These are phyloP conservation scores for Pollenia griseotomentosa DNA, from an alignment of 2,888 invertebrate species.

Conservation along the genomic window DNA sequence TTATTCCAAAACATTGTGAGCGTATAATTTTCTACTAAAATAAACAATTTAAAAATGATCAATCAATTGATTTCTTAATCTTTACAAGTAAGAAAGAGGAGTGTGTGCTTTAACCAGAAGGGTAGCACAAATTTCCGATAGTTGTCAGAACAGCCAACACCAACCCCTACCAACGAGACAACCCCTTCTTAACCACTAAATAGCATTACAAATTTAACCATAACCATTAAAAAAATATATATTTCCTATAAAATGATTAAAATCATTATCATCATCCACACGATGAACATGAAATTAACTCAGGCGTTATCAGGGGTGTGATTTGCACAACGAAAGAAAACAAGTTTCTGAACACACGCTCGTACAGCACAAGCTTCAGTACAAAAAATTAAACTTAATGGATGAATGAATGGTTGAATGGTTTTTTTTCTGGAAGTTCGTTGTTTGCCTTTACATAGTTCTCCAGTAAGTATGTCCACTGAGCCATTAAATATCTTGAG, in stretches of 20 bases:
- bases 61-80: slow-evolving; percentile 62
- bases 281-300: slow-evolving; percentile 53
- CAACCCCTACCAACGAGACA: slow-evolving; percentile 41
- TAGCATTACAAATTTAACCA: slow-evolving; percentile 42
- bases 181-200: slow-evolving; percentile 54
- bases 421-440: background rate
- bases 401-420: slow-evolving; percentile 36
- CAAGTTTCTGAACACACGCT: slow-evolving; percentile 39
- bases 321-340: slow-evolving; percentile 51
- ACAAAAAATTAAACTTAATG: slow-evolving; percentile 19
- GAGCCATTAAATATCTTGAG: slow-evolving; percentile 82
- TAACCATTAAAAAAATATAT: slow-evolving; percentile 13
- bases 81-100: background rate
- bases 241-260: slow-evolving; percentile 52
- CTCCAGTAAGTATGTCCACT: slow-evolving; percentile 56
- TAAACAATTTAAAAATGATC: slow-evolving; percentile 66
- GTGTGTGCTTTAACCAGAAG: background rate
- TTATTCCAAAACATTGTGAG: background rate
- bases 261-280: slow-evolving; percentile 60
- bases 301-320: slow-evolving; percentile 67
- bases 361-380: background rate
- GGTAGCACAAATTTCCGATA: slow-evolving; percentile 13
- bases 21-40: slow-evolving; percentile 45
- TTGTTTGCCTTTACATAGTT: background rate
- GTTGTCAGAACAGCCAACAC: slow-evolving; percentile 14